Base-by-base conservation (phyloP, 2,888 invertebrate species). In the Phragmatobia fuliginosa region DNA sequence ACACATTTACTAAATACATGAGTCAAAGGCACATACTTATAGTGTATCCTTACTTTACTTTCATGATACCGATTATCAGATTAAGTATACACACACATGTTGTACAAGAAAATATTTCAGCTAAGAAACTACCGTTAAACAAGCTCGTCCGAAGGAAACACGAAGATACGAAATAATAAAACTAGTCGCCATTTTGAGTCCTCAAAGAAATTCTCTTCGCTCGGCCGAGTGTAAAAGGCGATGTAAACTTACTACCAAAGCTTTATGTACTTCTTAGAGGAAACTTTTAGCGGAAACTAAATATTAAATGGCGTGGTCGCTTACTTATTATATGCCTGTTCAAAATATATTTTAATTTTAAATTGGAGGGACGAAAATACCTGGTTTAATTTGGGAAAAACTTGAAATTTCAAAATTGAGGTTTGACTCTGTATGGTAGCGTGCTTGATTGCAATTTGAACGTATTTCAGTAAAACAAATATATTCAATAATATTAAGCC, bases 111-210 rank as follows among this genome's bases (percentile, higher is more conserved):
- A 61, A 71, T 74, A 72, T 68, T 71, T 71, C 31, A 60, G 60
- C 32, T 33, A 49, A 31, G 60, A 69, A 81, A 72, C 63, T 67
- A 73, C 72, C 70, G 66, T 75, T 66, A 73, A 80, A 79, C 62
- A 73, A 66, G 66, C 56, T 49, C 33, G 52, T 41, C 67, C 66
- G 60, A 61, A 66, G 70, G 70, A 77, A 73, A 75, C 75, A 76
- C 75, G 74, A 75, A 76, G 62, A 79, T 78, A 71, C 83, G 82
- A 86, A 85, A 86, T 84, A 85, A 86, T 87, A 87, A 84, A 86
- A 84, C 78, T 78, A 72, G 68, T 73, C 67, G 64, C 64, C 36
- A 28, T 69, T 66, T 65, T 32, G 65, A 52, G 28, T 36, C 60
- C 63, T 77, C 68, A 71, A 76, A 77, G 72, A 75, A 72, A 73